Percentiles rank a stretch among this genome's conserved stretches.
phyloP scores from a whole-genome alignment of 2,113 vertebrate species.

The Hystrix cristata region DNA sequence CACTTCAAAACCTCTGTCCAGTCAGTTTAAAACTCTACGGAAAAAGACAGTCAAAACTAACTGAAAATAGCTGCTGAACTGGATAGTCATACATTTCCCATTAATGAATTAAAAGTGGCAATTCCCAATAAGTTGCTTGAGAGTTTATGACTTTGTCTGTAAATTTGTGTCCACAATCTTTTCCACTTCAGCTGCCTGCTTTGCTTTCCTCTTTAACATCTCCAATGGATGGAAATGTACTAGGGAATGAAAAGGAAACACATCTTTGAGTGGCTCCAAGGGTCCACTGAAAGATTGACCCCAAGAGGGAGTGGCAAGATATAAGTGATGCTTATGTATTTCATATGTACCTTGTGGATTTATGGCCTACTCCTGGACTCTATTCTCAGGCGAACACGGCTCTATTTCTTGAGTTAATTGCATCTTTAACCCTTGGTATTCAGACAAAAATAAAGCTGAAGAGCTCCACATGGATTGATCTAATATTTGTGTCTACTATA shows the following conservation, averaged over 20 bases:
- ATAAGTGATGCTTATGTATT: not conserved
- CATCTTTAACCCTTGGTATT: not conserved
- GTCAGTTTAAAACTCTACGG: not conserved
- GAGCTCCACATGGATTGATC: not conserved
- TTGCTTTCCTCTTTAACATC: conserved; percentile 37
- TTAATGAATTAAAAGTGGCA: not conserved
- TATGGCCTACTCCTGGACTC: not conserved
- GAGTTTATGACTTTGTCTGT: conserved; percentile 30
- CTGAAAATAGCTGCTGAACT: conserved; percentile 48
- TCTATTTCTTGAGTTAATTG: not conserved
- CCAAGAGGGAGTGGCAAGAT: not conserved
- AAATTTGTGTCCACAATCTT: not conserved
- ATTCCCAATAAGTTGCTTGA: conserved; percentile 1
- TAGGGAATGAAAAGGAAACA: conserved; percentile 37
- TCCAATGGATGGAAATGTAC: not conserved
- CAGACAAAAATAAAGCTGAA: conserved; percentile 27
- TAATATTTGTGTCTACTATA: not conserved
- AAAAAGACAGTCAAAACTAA: conserved; percentile 17
- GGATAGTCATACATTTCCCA: not conserved
- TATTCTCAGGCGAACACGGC: not conserved
- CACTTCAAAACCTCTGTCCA: conserved; percentile 24
- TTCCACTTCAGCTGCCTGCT: not conserved
- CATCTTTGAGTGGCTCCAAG: conserved; percentile 27
- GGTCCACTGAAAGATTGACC: not conserved
- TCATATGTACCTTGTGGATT: not conserved